phyloP scores from a whole-genome alignment of 1,140 invertebrate genomes.

The Drosophila prosaltans region DNA sequence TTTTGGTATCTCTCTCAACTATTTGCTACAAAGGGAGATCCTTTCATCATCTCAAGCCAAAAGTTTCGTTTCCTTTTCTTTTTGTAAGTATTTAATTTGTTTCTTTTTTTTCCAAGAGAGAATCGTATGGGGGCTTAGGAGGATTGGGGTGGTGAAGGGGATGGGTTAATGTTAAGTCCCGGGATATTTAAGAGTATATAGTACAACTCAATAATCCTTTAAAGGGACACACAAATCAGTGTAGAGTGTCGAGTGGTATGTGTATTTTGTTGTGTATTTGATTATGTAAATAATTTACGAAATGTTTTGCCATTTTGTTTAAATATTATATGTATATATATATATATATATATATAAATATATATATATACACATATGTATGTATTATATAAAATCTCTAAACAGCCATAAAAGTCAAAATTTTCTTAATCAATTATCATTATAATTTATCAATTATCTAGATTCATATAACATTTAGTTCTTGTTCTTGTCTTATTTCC shows the following conservation, averaged over 20 bases:
- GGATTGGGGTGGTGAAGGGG: no score
- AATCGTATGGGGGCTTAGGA: slow-evolving; percentile 25
- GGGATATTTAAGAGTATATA: not conserved
- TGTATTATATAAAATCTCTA: slow-evolving; percentile 79
- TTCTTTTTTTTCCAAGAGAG: slow-evolving; percentile 27
- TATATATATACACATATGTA: slow-evolving; percentile 58
- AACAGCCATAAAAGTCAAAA: slow-evolving; percentile 81
- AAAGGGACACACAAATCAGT: slow-evolving; percentile 27
- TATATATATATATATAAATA: slow-evolving; percentile 46
- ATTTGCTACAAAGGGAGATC: slow-evolving; percentile 52
- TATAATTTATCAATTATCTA: slow-evolving; percentile 69
- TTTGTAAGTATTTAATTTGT: not conserved
- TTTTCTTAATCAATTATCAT: slow-evolving; percentile 58
- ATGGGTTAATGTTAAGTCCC: not conserved
- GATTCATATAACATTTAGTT: slow-evolving; percentile 39
- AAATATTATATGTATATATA: slow-evolving; percentile 45
- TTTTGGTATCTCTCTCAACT: slow-evolving; percentile 32
- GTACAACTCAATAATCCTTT: not conserved
- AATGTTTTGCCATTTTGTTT: slow-evolving; percentile 35
- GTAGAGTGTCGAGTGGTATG: slow-evolving; percentile 28
- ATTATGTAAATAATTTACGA: slow-evolving; percentile 68
- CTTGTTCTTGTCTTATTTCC: not conserved
- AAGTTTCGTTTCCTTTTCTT: slow-evolving; percentile 4
- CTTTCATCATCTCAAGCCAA: slow-evolving; percentile 10
- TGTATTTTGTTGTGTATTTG: slow-evolving; percentile 17